phyloP scores from a whole-genome alignment of 2,113 vertebrate species.

The Hipposideros armiger region DNA sequence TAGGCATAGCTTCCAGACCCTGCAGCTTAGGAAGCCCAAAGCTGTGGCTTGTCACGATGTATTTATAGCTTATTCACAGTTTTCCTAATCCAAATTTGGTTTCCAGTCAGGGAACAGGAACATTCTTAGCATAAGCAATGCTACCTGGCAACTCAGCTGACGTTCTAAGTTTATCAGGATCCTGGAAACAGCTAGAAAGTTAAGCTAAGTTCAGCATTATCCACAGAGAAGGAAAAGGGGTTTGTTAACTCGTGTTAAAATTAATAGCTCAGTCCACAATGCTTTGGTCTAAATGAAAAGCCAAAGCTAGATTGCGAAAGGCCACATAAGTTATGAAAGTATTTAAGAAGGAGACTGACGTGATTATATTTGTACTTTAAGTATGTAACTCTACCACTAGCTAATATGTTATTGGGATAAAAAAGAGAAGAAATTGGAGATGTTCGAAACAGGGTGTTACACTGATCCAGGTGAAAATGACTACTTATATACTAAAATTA shows the following conservation, averaged over 20 bases:
- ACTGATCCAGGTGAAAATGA: background rate
- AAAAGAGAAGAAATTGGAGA: background rate
- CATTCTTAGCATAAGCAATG: background rate
- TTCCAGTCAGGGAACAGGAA: background rate
- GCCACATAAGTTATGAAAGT: background rate
- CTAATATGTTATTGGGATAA: conserved; percentile 1
- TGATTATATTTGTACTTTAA: background rate
- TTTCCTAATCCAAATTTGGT: background rate
- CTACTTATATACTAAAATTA: background rate
- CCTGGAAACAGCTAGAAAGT: conserved; percentile 3
- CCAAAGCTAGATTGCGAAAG: conserved; percentile 29
- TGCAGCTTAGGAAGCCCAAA: background rate
- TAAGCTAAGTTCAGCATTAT: background rate
- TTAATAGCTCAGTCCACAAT: background rate
- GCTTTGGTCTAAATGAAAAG: conserved; percentile 18
- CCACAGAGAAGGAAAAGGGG: background rate
- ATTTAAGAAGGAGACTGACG: background rate
- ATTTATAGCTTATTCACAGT: conserved; percentile 3
- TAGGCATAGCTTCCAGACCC: background rate
- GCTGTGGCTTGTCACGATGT: background rate
- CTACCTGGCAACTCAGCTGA: background rate
- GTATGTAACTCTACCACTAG: background rate
- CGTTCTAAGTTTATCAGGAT: background rate
- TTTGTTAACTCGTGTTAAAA: conserved; percentile 19
- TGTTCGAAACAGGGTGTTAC: background rate